These are phyloP conservation scores for Macrobrachium rosenbergii DNA, from an alignment of 1,140 invertebrate genomes.

Conservation along the genomic window DNA sequence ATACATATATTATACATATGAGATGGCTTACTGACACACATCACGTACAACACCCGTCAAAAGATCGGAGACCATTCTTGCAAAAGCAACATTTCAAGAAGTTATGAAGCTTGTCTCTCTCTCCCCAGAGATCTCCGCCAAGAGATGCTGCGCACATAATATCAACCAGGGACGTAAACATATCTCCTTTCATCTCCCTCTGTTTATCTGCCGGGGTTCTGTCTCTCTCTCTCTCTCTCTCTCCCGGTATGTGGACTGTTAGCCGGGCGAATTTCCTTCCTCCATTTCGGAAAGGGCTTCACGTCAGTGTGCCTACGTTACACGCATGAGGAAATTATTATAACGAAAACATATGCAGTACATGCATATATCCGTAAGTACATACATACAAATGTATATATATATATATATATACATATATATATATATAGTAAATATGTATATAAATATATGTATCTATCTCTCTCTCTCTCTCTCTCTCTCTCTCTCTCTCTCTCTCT, in stretches of 20 bases:
- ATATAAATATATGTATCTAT: constrained; percentile 1
- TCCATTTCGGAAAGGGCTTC: too few species aligned
- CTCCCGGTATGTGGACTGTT: neutral
- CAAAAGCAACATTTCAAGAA: too few species aligned
- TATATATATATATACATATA: constrained; percentile 27
- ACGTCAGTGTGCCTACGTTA: too few species aligned
- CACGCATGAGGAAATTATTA: neutral
- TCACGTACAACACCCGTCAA: too few species aligned
- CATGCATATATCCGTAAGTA: neutral
- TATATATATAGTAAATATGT: neutral
- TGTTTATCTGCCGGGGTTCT: neutral
- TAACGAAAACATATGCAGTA: neutral
- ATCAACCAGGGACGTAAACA: too few species aligned
- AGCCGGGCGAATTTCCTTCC: too few species aligned
- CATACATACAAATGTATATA: constrained; percentile 26
- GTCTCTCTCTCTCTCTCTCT: constrained; percentile 34
- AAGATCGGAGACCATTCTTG: too few species aligned
- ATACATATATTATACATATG: too few species aligned
- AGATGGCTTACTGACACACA: too few species aligned
- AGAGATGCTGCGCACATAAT: too few species aligned
- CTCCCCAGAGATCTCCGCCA: neutral
- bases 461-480: too few species aligned
- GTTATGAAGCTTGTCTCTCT: neutral
- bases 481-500: too few species aligned
- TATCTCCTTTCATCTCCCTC: neutral